Base-by-base conservation (phyloP, 2,113 vertebrate species). In the Hemiscyllium ocellatum region DNA sequence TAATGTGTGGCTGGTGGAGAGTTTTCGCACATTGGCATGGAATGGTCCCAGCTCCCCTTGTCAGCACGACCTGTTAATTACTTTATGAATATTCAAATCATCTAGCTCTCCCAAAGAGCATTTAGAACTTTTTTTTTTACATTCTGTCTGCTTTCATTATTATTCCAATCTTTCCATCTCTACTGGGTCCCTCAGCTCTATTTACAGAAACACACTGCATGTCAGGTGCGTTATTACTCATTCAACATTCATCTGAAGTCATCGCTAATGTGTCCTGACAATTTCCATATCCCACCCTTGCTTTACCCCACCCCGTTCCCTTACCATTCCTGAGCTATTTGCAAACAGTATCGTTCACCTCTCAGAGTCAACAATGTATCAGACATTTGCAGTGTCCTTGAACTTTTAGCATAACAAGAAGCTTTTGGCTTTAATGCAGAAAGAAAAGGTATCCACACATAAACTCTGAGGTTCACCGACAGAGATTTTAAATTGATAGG, bases 111-210 rank as follows among this genome's bases (percentile, higher is more conserved):
- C 89, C 89, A 66, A 66, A 61, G 65, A 93, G 19, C 89, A 66
- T 17, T 93, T 93, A n/a, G 29, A 66, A 93, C 33, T 93, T 66
- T 93, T 61, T 61, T 47, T 47, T 56, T 66, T 66, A 33, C 61
- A 93, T 93, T 65, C 89, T 93, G 56, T 66, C 15, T 66, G 89
- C 61, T 65, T 66, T 66, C 89, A 93, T 93, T 93, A 66, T 93
- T 65, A 93, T 93, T 93, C 89, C 15, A 7, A 20, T 65, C 61
- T 61, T 66, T 33, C 61, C 61, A 66, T n/a, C 89, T 37, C 29
- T 6, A 2, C 15, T 93, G 15, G 61, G 17, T 93, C 89, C 89
- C 89, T 37, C 4, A 42, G 89, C 89, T 93, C 89, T n/a, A 66
- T 93, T 93, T 93, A 66, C 33, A 66, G 33, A 93, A 66, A 33